Base-by-base conservation (phyloP, 2,113 vertebrate species). In the Xenus cinereus region DNA sequence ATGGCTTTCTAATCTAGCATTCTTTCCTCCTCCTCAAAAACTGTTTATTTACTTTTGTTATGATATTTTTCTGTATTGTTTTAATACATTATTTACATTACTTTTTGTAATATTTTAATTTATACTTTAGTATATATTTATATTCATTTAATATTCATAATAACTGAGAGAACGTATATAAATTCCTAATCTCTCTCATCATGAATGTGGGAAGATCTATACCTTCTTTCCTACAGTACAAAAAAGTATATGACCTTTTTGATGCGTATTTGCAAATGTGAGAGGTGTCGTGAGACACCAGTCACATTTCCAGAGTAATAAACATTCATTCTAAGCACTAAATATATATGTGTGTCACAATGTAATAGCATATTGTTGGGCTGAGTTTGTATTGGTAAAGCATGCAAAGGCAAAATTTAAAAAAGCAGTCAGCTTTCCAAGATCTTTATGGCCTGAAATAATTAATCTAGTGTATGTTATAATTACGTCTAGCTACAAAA, bases 401-500 rank as follows among this genome's bases (percentile, higher is more conserved):
- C 35, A 75, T 63, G 5, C 37, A 81, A 91, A 35, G 48, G 50
- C 12, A 81, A 81, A 81, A 77, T 43, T n/a, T 14, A 53, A 41
- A 62, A 76, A 68, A 51, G 0, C 11, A 78, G 10, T 13, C 26
- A 54, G 28, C 50, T 95, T 91, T 85, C 60, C 14, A 62, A 72
- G 41, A 69, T 80, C 14, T 88, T 69, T 60, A 45, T 62, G n/a
- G 26, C 32, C 37, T 3, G 3, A 79, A 85, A 76, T 84, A 94
- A 74, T 92, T 95, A 86, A 86, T 62, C 59, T 75, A 27, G 12
- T 37, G 7, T 76, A 27, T 66, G n/a, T 72, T 83, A 59, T 81
- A 96, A 93, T 94, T 94, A 94, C 1, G 5, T 66, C 92, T 95
- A 68, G 28, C 10, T 92, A 56, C 51, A 77, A 77, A 94, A 96